Conservation (phyloP, 2,888 invertebrate species). For the Orthosia gothica region DNA sequence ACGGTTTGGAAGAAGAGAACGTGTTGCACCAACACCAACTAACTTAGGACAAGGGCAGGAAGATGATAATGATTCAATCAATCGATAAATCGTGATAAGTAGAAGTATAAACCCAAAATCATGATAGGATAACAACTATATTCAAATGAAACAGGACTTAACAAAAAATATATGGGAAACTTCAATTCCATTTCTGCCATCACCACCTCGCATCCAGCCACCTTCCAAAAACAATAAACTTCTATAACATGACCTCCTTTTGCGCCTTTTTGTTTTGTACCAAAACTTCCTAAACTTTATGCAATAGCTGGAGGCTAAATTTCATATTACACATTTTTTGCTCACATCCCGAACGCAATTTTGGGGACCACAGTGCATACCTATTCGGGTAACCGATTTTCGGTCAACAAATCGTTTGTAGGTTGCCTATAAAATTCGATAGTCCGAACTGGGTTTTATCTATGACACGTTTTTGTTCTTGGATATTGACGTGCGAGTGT, state of each 20-base stretch:
- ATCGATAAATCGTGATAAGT: neutral
- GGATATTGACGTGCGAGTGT: constrained; percentile 32
- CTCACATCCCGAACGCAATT: constrained; percentile 72
- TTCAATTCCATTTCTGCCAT: too few species aligned
- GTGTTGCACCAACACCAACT: too few species aligned
- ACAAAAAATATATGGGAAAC: too few species aligned
- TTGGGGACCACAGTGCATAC: constrained; percentile 57
- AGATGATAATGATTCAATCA: too few species aligned
- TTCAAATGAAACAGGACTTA: too few species aligned
- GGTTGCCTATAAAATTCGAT: constrained; percentile 39
- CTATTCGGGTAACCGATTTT: constrained; percentile 61
- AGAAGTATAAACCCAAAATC: neutral
- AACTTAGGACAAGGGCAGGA: too few species aligned
- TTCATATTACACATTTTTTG: constrained; percentile 79
- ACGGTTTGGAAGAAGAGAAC: too few species aligned
- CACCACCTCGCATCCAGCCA: neutral
- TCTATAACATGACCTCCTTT: constrained; percentile 56
- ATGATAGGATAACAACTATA: too few species aligned
- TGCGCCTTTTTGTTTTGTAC: constrained; percentile 58
- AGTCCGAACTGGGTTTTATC: constrained; percentile 26
- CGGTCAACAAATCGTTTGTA: constrained; percentile 39
- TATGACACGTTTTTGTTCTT: constrained; percentile 39
- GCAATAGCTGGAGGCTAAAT: constrained; percentile 68
- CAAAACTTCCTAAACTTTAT: constrained; percentile 60
- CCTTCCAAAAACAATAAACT: constrained; percentile 60